A percentile compares a stretch with the other conserved stretches of the same genome.
phyloP scores from a whole-genome alignment of 2,113 vertebrate genomes.

The Antennarius striatus region DNA sequence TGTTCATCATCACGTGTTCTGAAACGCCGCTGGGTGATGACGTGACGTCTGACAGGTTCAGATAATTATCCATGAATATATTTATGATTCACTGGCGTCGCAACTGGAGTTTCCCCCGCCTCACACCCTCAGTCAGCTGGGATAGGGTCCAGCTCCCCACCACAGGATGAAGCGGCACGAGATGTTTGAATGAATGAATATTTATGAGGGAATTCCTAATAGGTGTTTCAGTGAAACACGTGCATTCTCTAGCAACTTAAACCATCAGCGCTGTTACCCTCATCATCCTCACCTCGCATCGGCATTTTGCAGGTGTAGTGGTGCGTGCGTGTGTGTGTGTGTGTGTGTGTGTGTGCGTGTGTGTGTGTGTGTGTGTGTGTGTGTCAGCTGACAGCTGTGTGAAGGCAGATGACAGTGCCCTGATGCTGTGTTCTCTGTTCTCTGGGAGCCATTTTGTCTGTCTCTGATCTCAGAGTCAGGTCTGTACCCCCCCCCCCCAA shows the following conservation, averaged over 20 bases:
- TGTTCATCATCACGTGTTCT: conserved; percentile 19
- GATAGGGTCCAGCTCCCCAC: too few species aligned
- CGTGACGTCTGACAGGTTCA: conserved; percentile 32
- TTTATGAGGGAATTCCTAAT: too few species aligned
- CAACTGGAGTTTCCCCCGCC: too few species aligned
- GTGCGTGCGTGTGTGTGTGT: neutral
- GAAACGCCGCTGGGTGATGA: conserved; percentile 38
- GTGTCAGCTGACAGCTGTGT: conserved; percentile 76
- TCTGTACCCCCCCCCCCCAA: conserved; percentile 61
- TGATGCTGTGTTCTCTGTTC: conserved; percentile 78
- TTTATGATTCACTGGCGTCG: too few species aligned
- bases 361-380: neutral
- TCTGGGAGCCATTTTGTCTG: conserved; percentile 84
- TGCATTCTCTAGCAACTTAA: too few species aligned
- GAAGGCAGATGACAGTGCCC: conserved; percentile 76
- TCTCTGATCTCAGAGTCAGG: conserved; percentile 80
- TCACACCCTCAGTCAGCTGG: too few species aligned
- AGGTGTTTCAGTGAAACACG: too few species aligned
- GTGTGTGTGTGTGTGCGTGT: conserved; percentile 25
- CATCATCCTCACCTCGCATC: conserved; percentile 12
- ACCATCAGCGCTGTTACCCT: too few species aligned
- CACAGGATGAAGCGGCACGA: too few species aligned
- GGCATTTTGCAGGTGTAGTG: conserved; percentile 24
- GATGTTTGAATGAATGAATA: too few species aligned
- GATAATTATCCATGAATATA: neutral